Base-by-base conservation (phyloP, 2,888 invertebrate genomes). In the Andrena trimmerana region DNA sequence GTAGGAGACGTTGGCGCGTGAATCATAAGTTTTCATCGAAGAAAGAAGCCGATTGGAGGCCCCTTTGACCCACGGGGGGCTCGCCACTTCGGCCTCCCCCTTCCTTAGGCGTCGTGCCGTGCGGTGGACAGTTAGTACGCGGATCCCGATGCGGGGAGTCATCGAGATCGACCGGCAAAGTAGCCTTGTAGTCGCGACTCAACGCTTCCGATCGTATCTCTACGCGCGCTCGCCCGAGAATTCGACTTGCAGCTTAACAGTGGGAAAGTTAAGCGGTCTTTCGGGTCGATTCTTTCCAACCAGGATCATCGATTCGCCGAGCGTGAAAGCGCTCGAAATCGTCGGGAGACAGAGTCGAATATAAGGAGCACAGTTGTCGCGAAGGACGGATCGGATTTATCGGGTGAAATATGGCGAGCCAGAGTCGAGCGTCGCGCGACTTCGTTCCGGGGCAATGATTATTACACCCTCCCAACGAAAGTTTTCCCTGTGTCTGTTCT, bases 21-120 rank as follows among this genome's bases (percentile, higher is more conserved):
- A 81, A 84, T 84, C 75, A 86, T 77, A 70, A 82, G 78, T 86
- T 86, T 84, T 84, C 78, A 24, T 76, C 60, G 16, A 48, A 48
- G 78, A 78, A 77, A 57, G 79, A 86, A 84, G 82, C 75, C 71
- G 77, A 88, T 88, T 88, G 84, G 78, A 84, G 75, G 57, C 60
- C 24, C 42, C 8, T 84, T 75, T 48, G 60, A 54, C 42, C 52
- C n/a, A 59, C 66, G 50, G 77, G 84, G 82, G 84, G 83, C 88
- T 90, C 89, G 83, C 75, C 73, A 2, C 33, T 57, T 36, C 36
- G 24, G 24, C 20, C 66, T 74, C 69, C 81, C 71, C 75, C 77
- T 82, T 75, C 57, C 66, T 29, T 20, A 13, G 13, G 8, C 5
- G 20, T 27, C 54, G 16, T 42, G 33, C 42, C 36, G 68, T 33